A percentile compares a stretch with the other conserved stretches of the same genome.
Conservation (phyloP, 2,888 invertebrate species). For the Spilarctia lutea region DNA sequence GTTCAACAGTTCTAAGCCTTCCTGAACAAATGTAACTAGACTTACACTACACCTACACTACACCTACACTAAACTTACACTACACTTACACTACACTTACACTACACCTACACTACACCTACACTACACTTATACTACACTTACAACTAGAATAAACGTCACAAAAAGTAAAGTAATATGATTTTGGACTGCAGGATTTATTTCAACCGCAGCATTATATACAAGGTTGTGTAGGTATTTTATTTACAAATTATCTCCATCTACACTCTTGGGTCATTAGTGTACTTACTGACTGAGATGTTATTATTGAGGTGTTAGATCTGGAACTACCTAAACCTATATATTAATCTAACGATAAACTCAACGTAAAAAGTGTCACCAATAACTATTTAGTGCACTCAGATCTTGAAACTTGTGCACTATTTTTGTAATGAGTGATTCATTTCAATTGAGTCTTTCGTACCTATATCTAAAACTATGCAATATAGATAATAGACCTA, state of each 20-base stretch:
- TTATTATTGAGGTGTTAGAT: not conserved
- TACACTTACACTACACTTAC: too few species aligned
- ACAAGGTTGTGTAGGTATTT: conserved; percentile 23
- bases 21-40: not conserved
- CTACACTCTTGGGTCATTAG: not conserved
- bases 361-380: not conserved
- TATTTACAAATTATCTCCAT: not conserved
- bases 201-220: conserved; percentile 37
- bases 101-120: too few species aligned
- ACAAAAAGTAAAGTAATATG: conserved; percentile 64
- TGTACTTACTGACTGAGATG: not conserved
- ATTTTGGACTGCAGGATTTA: conserved; percentile 60
- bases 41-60: too few species aligned
- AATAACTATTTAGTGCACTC: not conserved
- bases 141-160: conserved; percentile 42
- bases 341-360: not conserved
- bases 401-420: not conserved
- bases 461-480: not conserved
- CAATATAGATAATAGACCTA: not conserved
- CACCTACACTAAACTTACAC: too few species aligned
- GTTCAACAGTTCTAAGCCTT: not conserved
- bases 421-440: not conserved
- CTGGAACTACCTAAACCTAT: not conserved
- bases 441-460: not conserved
- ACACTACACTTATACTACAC: too few species aligned